Evolutionary conservation across 1,140 invertebrate genomes (phyloP), one percentile per base, ranked within the genome.

Genomic region (Daktulosphaira vitifoliae): DNA sequence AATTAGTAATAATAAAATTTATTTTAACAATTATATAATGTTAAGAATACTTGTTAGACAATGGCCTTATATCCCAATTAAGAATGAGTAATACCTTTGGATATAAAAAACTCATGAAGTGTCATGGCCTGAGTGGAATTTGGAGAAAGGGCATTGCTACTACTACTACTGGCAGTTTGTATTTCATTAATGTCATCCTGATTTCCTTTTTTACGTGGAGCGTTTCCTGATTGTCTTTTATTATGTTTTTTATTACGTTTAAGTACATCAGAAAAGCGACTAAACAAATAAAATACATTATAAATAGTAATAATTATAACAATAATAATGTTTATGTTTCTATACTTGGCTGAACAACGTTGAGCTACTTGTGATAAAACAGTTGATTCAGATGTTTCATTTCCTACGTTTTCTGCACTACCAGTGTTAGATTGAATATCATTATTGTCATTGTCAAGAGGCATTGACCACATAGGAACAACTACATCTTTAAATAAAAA

Each of bases 231-330:
- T 6, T 62, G 56, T 4, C 56, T 46, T 62, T 62, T 62, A 13
- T 62, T 62, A n/a, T 62, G 56, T 33, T 62, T 62, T 62, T 62
- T 62, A 62, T 62, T 62, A 16, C 56, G 42, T n/a, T 62, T 62
- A 22, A 62, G 44, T 18, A 62, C 56, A 46, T 62, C 56, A 8
- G 56, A 62, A 39, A 62, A 46, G 7, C 56, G 56, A 48, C 56
- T 62, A 33, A 6, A 62, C 5, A 33, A 33, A 33, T 11, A 33
- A 33, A 33, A 33, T 6, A 33, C 29, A 33, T 33, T 33, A 6
- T 33, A 5, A 6, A 33, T 33, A 33, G 5, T 33, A 33, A 33
- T 11, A 33, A 33, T 33, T 33, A n/a, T 33, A 33, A 33, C 29
- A 33, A 33, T 33, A 6, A 33, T 33, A 33, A 11, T 33, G 11